Evolutionary conservation across 2,113 vertebrate genomes (phyloP), one percentile per base, ranked within the genome.

Genomic region (Grantiella picta): DNA sequence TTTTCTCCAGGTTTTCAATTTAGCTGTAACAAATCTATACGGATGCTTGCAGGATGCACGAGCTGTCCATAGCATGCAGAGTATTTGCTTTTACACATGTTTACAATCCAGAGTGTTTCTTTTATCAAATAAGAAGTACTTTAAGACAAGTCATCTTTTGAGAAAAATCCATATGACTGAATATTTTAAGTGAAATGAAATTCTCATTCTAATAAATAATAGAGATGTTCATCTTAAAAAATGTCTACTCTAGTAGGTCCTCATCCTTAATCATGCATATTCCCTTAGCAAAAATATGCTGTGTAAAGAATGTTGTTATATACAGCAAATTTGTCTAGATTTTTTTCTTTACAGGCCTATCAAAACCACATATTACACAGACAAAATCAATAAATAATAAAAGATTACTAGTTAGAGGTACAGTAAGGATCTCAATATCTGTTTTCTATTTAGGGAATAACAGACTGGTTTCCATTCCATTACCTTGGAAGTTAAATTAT

Each of bases 381-480:
- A 96, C 85, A 93, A 96, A 95, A 93, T 82, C 92, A 95, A 97
- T 93, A 94, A 96, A 90, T 96, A 96, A 82, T 82, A 75, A 86
- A 86, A 94, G 60, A 81, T 92, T 84, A 92, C 31, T 53, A 95
- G 79, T 86, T 75, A 96, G 80, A 92, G 65, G 80, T 92, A 76
- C 86, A 88, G 47, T 59, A 95, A 93, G 33, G 38, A 61, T 80
- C 40, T 95, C 81, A 95, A 64, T 53, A 73, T 85, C 75, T 90
- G 38, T 56, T 94, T 96, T 95, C 76, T 92, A 68, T 68, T 94
- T 82, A 86, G 61, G 80, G 64, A 92, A 35, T 84, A 91, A 89
- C 45, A 75, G 53, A 90, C 28, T 86, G 65, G 53, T 36, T 95
- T 93, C 86, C 65, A 66, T 90, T 75, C 49, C 45, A 44, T 86